Evolutionary conservation across 2,888 invertebrate genomes (phyloP), one percentile per base, ranked within the genome.

Genomic region (Cataglyphis cursor): DNA sequence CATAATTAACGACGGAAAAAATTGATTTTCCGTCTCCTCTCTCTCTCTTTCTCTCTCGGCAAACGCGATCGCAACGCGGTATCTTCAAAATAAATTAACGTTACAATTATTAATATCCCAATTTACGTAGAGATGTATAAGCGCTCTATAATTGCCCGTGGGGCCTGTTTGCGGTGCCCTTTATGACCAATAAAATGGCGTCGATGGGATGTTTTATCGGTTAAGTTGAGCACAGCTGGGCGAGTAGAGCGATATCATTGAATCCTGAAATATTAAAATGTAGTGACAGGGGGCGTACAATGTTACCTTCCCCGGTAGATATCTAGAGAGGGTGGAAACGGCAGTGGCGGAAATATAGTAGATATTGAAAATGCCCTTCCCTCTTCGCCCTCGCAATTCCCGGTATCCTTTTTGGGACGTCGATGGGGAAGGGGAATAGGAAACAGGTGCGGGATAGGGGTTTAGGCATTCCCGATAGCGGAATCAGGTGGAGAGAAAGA

Each of bases 291-390:
- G 83, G 84, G 87, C 88, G 88, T 89, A 90, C 89, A 91, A 90
- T 89, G 90, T 91, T 90, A 90, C 87, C 85, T 51, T 8, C 83
- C 85, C 85, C 80, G 85, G 85, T 82, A 86, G 88, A 85, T 86
- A 85, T 78, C 89, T 80, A 83, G 88, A 83, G 88, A 85, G 88
- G 89, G 82, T 86, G 87, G 89, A 90, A 88, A 88, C 89, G 89
- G 80, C 88, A 87, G 83, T 85, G 84, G 85, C 92, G 93, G 92
- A 92, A 92, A 91, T 93, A 92, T 90, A 90, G 89, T 87, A 91
- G 92, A 93, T 93, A 93, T 93, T 92, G 93, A 93, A 93, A 92
- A 93, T 91, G 91, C 87, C 88, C 85, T 84, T 85, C 86, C 84
- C 89, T 87, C 89, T 87, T 28, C 82, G 87, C 89, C 87, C 88